Evolutionary conservation across 1,140 invertebrate species (phyloP).

Genomic region (Ctenoplectra terminalis): DNA sequence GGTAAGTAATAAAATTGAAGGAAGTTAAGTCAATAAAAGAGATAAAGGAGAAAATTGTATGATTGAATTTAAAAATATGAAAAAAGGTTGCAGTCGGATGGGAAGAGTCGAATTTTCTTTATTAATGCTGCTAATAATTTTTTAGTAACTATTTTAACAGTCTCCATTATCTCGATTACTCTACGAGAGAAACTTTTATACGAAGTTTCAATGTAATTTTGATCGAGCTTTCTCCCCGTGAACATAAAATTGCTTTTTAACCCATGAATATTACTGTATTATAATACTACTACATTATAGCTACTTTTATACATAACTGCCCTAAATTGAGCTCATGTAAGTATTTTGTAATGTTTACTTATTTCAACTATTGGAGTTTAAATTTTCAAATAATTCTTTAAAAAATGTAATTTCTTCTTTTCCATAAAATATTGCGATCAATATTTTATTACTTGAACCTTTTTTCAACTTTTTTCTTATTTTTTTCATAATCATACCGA

Average conservation of each 20-base stretch:
- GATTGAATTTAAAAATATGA: not conserved
- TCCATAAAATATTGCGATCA: no score
- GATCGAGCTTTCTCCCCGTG: not conserved
- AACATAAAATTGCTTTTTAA: slow-evolving; percentile 1
- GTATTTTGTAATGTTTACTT: no score
- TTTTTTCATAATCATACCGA: no score
- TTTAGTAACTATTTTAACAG: not conserved
- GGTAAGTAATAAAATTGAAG: no score
- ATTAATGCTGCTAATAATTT: not conserved
- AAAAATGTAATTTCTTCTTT: no score
- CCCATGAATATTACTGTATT: not conserved
- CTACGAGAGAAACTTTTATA: no score
- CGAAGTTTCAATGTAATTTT: not conserved
- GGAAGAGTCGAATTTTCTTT: not conserved
- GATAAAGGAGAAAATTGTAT: not conserved
- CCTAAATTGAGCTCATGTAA: not conserved
- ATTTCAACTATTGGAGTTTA: no score
- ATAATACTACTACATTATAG: not conserved
- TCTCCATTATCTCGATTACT: not conserved
- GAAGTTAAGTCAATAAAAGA: not conserved
- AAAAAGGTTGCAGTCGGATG: not conserved
- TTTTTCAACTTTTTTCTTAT: no score
- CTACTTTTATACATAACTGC: not conserved
- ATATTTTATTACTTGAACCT: no score
- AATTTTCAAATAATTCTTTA: not conserved